Evolutionary conservation across 2,888 invertebrate species (phyloP), one percentile per base, ranked within the genome.

Genomic region (Pycnomerus fuliginosus): DNA sequence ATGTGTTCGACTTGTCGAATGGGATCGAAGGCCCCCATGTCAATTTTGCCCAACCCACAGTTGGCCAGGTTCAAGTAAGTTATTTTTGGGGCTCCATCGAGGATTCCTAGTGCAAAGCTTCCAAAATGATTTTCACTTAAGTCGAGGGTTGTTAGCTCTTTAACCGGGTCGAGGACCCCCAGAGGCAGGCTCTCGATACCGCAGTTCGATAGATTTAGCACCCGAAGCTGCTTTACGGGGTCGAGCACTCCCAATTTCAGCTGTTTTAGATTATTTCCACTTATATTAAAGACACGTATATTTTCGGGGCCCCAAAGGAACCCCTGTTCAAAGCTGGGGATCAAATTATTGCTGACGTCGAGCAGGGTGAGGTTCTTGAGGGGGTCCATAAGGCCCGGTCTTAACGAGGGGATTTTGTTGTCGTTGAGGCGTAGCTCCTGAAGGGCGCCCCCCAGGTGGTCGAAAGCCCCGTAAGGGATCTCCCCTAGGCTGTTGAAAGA

Each of bases 341-440:
- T 35, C 22, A 39, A 7, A 33, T 60, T 60, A 23, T 50, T 40
- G 2, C 51, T 49, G 13, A 60, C 29, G 38, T 58, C 49, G 24
- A 61, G 20, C 16, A 27, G 16, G 25, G 33, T 22, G 16, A 61
- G 41, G 13, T 50, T 39, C 2, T 31, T 27, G 20, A 50, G 38
- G 25, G 48, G 35, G 44, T 61, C 61, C 16, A 61, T 56, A 15
- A 53, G 24, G 7, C 58, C 58, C 4, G 52, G 16, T 28, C 39
- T 17, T 4, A 61, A 29, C 8, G 13, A 12, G 8, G 29, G 16
- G 20, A 61, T 27, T 4, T 33, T 39, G 31, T 61, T 61, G 17
- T 55, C 24, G 32, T 44, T 48, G 23, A 60, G 41, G 38, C 45
- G 41, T 20, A 60, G 42, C 16, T 33, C 27, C 35, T 36, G 34